Evolutionary conservation across 2,888 invertebrate genomes (phyloP), one percentile per base, ranked within the genome.

Genomic region (Ornithoptera priamus): DNA sequence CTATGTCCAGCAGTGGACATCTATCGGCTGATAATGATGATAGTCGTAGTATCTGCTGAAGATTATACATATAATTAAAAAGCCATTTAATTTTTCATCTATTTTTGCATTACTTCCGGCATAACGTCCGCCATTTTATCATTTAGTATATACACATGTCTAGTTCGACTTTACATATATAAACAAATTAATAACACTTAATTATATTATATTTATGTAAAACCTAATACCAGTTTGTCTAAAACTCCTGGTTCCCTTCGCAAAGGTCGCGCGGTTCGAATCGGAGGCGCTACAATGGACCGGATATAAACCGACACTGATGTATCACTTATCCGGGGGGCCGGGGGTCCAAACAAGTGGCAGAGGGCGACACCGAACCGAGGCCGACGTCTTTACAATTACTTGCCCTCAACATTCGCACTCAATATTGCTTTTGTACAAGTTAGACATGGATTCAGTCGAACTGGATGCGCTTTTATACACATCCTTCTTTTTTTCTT

Each of bases 361-460:
- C 80, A 77, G 79, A 79, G 85, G 82, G 81, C 81, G 80, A 70
- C 73, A 68, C 85, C 84, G 86, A 87, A 83, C 87, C 85, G 84
- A 85, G 71, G 80, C 85, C 76, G 77, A 76, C 85, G 85, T 89
- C 89, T 89, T 86, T 86, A 89, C 89, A 89, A 89, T 87, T 86
- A 85, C 86, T 85, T 85, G 85, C 84, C 86, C 86, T 39, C 82
- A 81, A 83, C 85, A 81, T 86, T 87, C 86, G 81, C 89, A 88
- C 87, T 88, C 86, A 84, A 87, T 89, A 87, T 85, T 86, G 85
- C 84, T 85, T 39, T 80, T 78, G 81, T 81, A 81, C 82, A 86
- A n/a, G 20, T 65, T 56, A 56, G 22, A 30, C 86, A 85, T 83
- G 81, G 78, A 77, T 74, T 69, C 66, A 72, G 24, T n/a, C 20